Base-by-base conservation (phyloP, 2,888 invertebrate genomes). In the Hoplodrina blanda region DNA sequence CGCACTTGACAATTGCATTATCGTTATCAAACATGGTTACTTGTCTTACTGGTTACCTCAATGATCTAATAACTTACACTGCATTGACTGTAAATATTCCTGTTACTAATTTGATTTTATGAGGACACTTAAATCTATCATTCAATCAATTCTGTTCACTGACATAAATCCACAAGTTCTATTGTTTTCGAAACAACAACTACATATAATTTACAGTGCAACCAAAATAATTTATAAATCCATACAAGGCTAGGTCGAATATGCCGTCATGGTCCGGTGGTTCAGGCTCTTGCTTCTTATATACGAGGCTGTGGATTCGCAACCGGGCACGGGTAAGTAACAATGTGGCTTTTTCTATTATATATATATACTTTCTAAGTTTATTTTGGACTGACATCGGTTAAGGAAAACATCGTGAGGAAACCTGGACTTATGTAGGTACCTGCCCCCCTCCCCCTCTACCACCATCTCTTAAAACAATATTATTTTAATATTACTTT, bases 141-240 rank as follows among this genome's bases (percentile, higher is more conserved):
- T 44, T 76, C 15, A 25, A 50, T 25, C 25, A 13, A 64, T 3
- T 46, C 25, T 19, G 19, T 54, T 37, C 10, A n/a, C 0, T 2
- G 19, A 15, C 25, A 69, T 53, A 19, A 56, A 61, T 25, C 17
- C 25, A 61, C 49, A 37, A 62, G 20, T 53, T 53, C 30, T 30
- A 71, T 78, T 61, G 56, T 73, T 71, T 55, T 41, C 17, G 13
- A 72, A 57, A 53, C n/a, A 53, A 41, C 17, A 54, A n/a, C 46
- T 17, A 46, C 15, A 15, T 17, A 46, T 17, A 46, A 46, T 46
- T 17, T 46, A 46, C 46, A 17, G 17, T 46, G 46, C 41, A 46
- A 46, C 46, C 17, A 5, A 46, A 46, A 46, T 46, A 46, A 46
- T 17, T 46, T 6, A 46, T 15, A 46, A 15, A 1, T 17, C 46